Evolutionary conservation across 2,113 vertebrate genomes (phyloP).

Genomic region (Parus major): DNA sequence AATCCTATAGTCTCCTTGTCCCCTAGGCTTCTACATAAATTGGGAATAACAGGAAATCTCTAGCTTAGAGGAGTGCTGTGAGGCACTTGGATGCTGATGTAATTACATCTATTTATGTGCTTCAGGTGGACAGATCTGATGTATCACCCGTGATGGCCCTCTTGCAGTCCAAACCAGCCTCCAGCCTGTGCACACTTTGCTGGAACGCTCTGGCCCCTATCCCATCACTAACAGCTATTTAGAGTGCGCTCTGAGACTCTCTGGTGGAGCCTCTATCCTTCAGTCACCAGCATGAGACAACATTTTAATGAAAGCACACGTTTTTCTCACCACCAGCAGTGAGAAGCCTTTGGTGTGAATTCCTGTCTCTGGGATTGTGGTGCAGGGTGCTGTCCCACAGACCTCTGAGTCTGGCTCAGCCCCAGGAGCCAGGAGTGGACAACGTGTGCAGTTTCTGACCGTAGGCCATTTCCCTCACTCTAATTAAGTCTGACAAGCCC

Average conservation of each 20-base stretch:
- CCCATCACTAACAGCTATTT: not conserved
- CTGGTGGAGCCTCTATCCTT: not conserved
- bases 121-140: constrained; percentile 7
- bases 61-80: constrained; percentile 1
- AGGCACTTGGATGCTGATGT: not conserved
- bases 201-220: not conserved
- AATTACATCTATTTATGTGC: constrained; percentile 20
- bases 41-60: constrained; percentile 51
- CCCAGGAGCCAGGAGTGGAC: constrained; percentile 2
- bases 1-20: constrained; percentile 55
- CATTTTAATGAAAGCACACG: not conserved
- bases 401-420: not conserved
- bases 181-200: not conserved
- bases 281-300: not conserved
- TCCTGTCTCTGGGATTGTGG: not conserved
- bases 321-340: not conserved
- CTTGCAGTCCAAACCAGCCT: not conserved
- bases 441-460: not conserved
- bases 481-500: constrained; percentile 44
- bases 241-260: not conserved
- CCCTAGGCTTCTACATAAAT: not conserved
- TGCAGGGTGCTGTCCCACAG: not conserved
- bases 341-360: not conserved
- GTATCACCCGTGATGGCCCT: not conserved
- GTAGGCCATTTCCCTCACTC: not conserved